Base-by-base conservation (phyloP, 2,797 vertebrate genomes). In the Chelon auratus region DNA sequence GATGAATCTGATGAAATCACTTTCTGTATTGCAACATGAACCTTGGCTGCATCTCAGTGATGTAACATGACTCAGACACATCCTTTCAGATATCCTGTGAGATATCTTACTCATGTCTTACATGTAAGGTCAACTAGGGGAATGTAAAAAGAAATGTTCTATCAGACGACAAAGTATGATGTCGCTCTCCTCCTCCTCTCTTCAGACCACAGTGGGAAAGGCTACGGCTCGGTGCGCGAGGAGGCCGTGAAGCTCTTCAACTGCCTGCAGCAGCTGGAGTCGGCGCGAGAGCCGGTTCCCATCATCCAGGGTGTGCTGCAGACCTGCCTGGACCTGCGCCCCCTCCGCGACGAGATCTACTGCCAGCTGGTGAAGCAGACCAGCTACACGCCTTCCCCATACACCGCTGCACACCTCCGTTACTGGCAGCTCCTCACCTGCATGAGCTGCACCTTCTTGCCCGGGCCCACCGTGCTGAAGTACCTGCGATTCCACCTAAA, bases 381-480 rank as follows among this genome's bases (percentile, higher is more conserved):
- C 77, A 97, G 96, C 30, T 93, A 95, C 72, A 93, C 93, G 0
- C 95, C 90, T 0, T 90, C 81, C 4, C 92, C 96, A 0, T 94
- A 95, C 60, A 95, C 93, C 4, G 93, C 95, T 1, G 94, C 95
- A 0, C 91, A 96, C 92, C 94, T 99, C 74, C 95, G 97, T 81
- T 98, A 97, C 93, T 99, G 98, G 98, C 98, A 99, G 93, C 96
- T 99, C 9, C 96, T 99, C 80, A 97, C 96, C 77, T 99, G 98
- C 87, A 98, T 97, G 96, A 98, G 97, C 91, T 98, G 97, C 93
- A 98, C 96, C 78, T 99, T 98, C 91, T 91, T 96, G 81, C 97
- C 97, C 1, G 96, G 96, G 73, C 84, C 89, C 53, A 86, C 86
- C 0, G 91, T 99, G 26, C 95, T 97, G 72, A 95, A 94, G 73